phyloP scores from a whole-genome alignment of 2,113 vertebrate species.

The Macaca nemestrina region DNA sequence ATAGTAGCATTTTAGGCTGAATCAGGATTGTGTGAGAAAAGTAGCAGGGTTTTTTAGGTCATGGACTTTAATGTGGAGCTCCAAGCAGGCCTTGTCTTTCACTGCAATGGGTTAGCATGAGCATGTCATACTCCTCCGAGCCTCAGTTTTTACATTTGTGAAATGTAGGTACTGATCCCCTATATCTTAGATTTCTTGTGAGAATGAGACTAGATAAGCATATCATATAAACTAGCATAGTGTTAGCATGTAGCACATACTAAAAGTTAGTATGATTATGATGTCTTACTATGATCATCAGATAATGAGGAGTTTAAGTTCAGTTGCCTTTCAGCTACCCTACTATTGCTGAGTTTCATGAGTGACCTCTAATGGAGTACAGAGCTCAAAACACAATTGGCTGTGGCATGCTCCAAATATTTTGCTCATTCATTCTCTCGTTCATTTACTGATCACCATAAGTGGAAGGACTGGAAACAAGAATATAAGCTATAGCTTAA shows the following conservation, averaged over 20 bases:
- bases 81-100: fast-evolving
- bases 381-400: neutral
- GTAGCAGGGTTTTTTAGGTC: neutral
- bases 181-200: neutral
- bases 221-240: neutral
- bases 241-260: neutral
- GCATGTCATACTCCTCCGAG: neutral
- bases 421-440: neutral
- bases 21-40: neutral
- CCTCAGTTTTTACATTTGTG: neutral
- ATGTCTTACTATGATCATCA: neutral
- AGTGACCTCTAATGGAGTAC: neutral
- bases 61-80: neutral
- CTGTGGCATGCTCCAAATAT: neutral
- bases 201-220: neutral
- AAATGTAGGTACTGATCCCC: neutral
- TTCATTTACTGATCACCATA: neutral
- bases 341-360: neutral
- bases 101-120: neutral
- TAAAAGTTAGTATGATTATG: neutral
- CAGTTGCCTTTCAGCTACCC: neutral
- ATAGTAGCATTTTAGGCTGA: neutral
- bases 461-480: neutral
- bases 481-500: neutral
- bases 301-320: neutral